Evolutionary conservation across 1,140 invertebrate species (phyloP), one percentile per base, ranked within the genome.

Genomic region (Temnothorax curvispinosus): DNA sequence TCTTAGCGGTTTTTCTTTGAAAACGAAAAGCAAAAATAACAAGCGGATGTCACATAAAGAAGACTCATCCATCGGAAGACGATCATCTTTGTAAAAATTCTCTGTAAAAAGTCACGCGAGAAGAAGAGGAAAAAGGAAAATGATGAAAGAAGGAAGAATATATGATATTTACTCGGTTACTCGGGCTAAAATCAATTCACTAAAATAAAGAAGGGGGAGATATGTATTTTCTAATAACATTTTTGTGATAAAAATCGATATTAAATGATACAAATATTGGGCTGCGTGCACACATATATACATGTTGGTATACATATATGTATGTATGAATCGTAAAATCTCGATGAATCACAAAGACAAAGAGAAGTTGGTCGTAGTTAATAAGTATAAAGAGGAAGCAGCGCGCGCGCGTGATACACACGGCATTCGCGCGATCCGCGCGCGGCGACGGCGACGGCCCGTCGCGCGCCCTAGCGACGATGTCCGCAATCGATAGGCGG

Each of bases 401-500:
- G 50, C 18, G 64, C 27, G 88, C 90, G 92, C 89, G 81, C 77
- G 27, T 74, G 92, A 60, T 27, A 27, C 27, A 27, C 27, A 1
- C 27, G 27, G 27, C 27, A 27, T 27, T 27, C 27, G 27, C 27
- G 27, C 27, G 27, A 27, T 27, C 0, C 27, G 27, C 27, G 27
- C 21, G 21, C 21, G 21, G 21, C 21, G 21, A 21, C 21, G 21
- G 27, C 9, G n/a, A 67, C 15, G 38, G 4, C 3, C 18, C 2
- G 35, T 82, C 27, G 88, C 90, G 92, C 89, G 81, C 77, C 67
- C 92, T 92, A 54, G 27, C 75, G 92, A 60, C 50, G 64, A 77
- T 95, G 94, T 93, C 94, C 94, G 94, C 90, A 95, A 86, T n/a
- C 27, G 85, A 21, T 0, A 9, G 21, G n/a, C 38, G 80, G 71